Conservation (phyloP, 1,140 invertebrate species). For the Heterodera schachtii region DNA sequence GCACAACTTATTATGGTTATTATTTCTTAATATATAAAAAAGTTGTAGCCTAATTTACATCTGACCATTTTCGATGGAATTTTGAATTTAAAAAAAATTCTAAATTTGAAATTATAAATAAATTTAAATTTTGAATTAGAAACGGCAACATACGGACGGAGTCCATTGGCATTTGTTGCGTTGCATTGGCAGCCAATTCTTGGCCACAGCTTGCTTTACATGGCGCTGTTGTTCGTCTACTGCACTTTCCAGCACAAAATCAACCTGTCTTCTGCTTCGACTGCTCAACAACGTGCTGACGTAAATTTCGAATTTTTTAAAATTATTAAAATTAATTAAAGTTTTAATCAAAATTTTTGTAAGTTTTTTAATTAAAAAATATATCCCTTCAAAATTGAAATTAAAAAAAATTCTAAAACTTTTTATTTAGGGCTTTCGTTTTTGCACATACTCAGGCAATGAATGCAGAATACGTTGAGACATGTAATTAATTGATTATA, state of each 20-base stretch:
- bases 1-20: background rate
- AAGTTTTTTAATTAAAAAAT: too few relatives aligned
- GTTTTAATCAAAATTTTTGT: too few relatives aligned
- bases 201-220: conserved; percentile 54
- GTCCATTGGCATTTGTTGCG: conserved; percentile 65
- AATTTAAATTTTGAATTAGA: background rate
- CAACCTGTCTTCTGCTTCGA: conserved; percentile 56
- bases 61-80: too few relatives aligned
- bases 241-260: conserved; percentile 39
- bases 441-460: background rate
- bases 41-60: too few relatives aligned
- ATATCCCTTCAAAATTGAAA: too few relatives aligned
- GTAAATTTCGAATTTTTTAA: too few relatives aligned
- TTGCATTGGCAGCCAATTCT: conserved; percentile 60
- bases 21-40: background rate
- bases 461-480: background rate
- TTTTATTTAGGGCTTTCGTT: background rate
- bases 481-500: background rate
- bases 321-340: too few relatives aligned
- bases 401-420: too few relatives aligned
- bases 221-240: conserved; percentile 46
- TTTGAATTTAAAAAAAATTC: too few relatives aligned
- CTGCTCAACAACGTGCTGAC: conserved; percentile 47
- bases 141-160: conserved; percentile 59
- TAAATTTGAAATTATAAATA: background rate